phyloP scores from a whole-genome alignment of 1,140 invertebrate genomes.

The Trachymyrmex septentrionalis region DNA sequence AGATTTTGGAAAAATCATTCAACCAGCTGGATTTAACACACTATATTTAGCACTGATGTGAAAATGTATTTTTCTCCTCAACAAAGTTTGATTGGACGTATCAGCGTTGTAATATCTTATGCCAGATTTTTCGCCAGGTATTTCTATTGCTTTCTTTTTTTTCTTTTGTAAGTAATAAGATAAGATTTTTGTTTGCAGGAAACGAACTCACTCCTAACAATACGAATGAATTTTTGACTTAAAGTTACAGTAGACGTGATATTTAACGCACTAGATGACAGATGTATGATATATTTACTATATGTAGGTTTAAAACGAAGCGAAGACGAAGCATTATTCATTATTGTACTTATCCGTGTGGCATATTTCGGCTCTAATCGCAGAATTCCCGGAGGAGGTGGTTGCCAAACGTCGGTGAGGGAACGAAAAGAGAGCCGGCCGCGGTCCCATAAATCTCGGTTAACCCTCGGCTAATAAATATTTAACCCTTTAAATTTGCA shows the following conservation, averaged over 20 bases:
- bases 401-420: slow-evolving; percentile 61
- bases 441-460: slow-evolving; percentile 85
- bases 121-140: neutral
- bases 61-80: neutral
- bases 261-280: neutral
- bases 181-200: neutral
- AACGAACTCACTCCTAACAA: neutral
- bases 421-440: slow-evolving; percentile 67
- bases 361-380: slow-evolving; percentile 34
- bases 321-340: slow-evolving; percentile 1
- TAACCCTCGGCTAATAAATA: slow-evolving; percentile 87
- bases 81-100: neutral
- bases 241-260: neutral
- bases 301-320: neutral
- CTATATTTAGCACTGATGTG: neutral
- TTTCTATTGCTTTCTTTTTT: neutral
- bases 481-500: slow-evolving; percentile 87
- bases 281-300: too few relatives aligned
- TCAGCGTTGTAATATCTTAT: neutral
- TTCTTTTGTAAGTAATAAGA: neutral
- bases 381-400: slow-evolving; percentile 65
- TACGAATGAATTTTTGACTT: neutral
- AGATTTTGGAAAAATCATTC: neutral
- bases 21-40: neutral
- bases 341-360: slow-evolving; percentile 22